phyloP scores from a whole-genome alignment of 2,113 vertebrate genomes.

The Eudyptes chrysolophus region DNA sequence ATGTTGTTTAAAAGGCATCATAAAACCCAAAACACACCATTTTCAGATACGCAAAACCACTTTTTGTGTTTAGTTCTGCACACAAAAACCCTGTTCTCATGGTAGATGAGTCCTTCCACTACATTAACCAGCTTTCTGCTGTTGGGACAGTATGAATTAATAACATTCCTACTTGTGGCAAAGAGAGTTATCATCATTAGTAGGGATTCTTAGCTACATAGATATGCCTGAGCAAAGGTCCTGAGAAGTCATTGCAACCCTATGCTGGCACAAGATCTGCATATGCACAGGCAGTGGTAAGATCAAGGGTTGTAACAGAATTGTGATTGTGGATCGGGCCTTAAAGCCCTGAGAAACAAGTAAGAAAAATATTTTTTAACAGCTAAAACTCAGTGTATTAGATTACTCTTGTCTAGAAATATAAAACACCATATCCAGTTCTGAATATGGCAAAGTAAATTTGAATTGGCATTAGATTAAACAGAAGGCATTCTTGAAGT shows the following conservation, averaged over 20 bases:
- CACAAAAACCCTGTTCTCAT: accelerated
- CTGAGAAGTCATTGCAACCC: not conserved
- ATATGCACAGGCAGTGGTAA: not conserved
- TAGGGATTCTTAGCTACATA: not conserved
- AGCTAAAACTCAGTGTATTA: not conserved
- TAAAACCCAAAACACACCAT: not conserved
- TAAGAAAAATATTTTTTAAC: not conserved
- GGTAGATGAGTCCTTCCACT: not conserved
- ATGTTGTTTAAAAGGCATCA: not conserved
- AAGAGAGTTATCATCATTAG: not conserved
- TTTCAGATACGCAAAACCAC: not conserved
- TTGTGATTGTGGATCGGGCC: accelerated
- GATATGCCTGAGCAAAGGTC: not conserved
- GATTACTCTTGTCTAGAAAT: not conserved
- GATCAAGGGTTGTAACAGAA: not conserved
- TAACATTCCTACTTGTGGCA: not conserved
- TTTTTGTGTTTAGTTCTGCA: not conserved
- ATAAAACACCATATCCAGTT: not conserved
- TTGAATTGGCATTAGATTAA: not conserved
- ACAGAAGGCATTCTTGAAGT: not conserved
- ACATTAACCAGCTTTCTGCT: not conserved
- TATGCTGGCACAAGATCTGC: not conserved
- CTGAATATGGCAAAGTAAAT: not conserved
- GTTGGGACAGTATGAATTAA: not conserved
- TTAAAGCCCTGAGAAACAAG: not conserved